phyloP scores from a whole-genome alignment of 2,797 vertebrate species.

The Coregonus sp. region DNA sequence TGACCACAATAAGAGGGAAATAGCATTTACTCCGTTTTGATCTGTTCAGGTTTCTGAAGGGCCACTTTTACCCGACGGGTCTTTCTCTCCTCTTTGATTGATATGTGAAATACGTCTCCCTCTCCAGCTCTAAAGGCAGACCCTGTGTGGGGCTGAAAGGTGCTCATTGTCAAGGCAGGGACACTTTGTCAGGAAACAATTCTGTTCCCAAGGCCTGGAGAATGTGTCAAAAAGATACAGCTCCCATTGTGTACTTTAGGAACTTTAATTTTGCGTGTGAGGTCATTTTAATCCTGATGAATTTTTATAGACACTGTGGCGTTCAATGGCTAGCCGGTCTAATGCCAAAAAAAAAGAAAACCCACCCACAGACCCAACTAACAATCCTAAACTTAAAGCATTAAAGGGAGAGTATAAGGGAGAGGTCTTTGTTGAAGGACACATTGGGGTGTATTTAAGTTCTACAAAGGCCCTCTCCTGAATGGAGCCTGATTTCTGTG shows the following conservation, averaged over 20 bases:
- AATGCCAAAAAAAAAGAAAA: conserved; percentile 73
- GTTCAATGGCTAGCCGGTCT: conserved; percentile 78
- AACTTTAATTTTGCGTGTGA: conserved; percentile 84
- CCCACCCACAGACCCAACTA: conserved; percentile 73
- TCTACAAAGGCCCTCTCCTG: conserved; percentile 69
- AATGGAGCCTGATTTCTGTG: conserved; percentile 78
- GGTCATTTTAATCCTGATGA: conserved; percentile 88
- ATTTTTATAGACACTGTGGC: conserved; percentile 82
- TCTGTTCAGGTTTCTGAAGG: conserved; percentile 72
- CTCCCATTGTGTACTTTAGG: conserved; percentile 77
- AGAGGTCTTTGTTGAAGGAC: conserved; percentile 75
- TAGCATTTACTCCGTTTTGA: conserved; percentile 73
- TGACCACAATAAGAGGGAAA: conserved; percentile 66
- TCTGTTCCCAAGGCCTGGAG: conserved; percentile 81
- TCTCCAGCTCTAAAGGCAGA: conserved; percentile 76
- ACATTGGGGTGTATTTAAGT: conserved; percentile 81
- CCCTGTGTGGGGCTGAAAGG: conserved; percentile 81
- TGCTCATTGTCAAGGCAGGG: conserved; percentile 80
- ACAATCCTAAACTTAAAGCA: conserved; percentile 76
- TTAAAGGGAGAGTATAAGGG: background rate
- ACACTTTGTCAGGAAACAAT: conserved; percentile 85
- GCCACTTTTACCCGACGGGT: conserved; percentile 67
- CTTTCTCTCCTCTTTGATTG: conserved; percentile 75
- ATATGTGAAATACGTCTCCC: conserved; percentile 86
- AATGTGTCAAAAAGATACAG: conserved; percentile 82